phyloP scores from a whole-genome alignment of 1,140 invertebrate genomes.

The Heliconius hermathena region DNA sequence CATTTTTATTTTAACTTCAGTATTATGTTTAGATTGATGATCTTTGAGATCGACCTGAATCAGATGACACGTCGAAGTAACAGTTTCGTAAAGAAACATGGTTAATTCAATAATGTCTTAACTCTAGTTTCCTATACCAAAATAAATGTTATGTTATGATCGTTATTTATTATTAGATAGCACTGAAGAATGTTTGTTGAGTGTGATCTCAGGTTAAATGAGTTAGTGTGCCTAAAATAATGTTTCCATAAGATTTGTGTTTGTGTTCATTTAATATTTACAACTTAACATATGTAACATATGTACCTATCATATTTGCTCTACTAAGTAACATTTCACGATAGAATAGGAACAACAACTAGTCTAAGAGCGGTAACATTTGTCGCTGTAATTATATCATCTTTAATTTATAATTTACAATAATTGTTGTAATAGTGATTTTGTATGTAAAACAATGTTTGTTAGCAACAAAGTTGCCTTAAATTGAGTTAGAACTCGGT shows the following conservation, averaged over 20 bases:
- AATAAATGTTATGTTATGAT: conserved; percentile 73
- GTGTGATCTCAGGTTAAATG: conserved; percentile 66
- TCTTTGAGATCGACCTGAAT: conserved; percentile 51
- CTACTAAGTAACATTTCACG: conserved; percentile 66
- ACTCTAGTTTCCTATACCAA: conserved; percentile 78
- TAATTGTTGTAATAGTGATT: conserved; percentile 41
- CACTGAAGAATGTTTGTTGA: conserved; percentile 68
- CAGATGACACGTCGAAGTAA: conserved; percentile 41
- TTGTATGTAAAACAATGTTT: conserved; percentile 45
- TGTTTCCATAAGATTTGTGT: conserved; percentile 55
- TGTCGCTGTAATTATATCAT: conserved; percentile 53
- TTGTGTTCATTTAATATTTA: conserved; percentile 60
- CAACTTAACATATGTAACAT: conserved; percentile 51
- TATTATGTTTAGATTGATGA: conserved; percentile 63
- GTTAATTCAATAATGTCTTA: conserved; percentile 54
- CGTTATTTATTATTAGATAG: conserved; percentile 78
- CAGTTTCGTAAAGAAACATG: conserved; percentile 47
- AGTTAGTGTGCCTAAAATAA: conserved; percentile 44
- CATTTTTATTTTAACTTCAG: conserved; percentile 64
- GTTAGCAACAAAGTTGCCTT: conserved; percentile 67
- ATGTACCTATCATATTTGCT: conserved; percentile 63
- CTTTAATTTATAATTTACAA: conserved; percentile 43
- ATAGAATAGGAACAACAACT: conserved; percentile 66
- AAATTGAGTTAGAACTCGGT: conserved; percentile 9
- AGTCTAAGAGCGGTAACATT: conserved; percentile 65